phyloP scores from a whole-genome alignment of 1,140 invertebrate species.

The Hypothenemus hampei region DNA sequence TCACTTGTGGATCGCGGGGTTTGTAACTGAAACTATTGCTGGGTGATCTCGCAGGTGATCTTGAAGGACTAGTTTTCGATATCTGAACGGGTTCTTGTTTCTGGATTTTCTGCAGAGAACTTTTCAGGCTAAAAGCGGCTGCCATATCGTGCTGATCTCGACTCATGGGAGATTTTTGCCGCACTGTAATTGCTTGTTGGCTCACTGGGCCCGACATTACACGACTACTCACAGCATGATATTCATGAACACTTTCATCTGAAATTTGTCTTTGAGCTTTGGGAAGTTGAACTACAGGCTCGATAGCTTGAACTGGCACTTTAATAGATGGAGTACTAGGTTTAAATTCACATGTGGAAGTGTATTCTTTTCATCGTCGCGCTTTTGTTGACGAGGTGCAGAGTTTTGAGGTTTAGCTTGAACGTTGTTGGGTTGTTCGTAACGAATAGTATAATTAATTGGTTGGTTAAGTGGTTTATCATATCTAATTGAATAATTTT shows the following conservation, averaged over 20 bases:
- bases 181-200: conserved; percentile 56
- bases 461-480: conserved; percentile 6
- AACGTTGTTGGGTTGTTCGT: conserved; percentile 10
- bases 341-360: conserved; percentile 32
- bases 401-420: conserved; percentile 4
- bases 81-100: conserved; percentile 18
- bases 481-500: conserved; percentile 19
- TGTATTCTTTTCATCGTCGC: conserved; percentile 23
- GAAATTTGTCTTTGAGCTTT: conserved; percentile 31
- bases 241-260: conserved; percentile 34
- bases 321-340: conserved; percentile 7
- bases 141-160: conserved; percentile 46
- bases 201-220: conserved; percentile 61
- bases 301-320: conserved; percentile 18
- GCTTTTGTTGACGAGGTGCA: not conserved
- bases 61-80: conserved; percentile 1
- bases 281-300: conserved; percentile 20
- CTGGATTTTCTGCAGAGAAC: conserved; percentile 46
- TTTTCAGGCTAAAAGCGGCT: conserved; percentile 49
- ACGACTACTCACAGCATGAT: conserved; percentile 54
- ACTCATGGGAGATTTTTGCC: conserved; percentile 48
- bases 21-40: conserved; percentile 29
- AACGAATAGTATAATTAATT: conserved; percentile 6
- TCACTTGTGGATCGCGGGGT: conserved; percentile 19
- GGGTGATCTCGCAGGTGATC: conserved; percentile 8